phyloP scores from a whole-genome alignment of 2,113 vertebrate species.

The Tachysurus fulvidraco region DNA sequence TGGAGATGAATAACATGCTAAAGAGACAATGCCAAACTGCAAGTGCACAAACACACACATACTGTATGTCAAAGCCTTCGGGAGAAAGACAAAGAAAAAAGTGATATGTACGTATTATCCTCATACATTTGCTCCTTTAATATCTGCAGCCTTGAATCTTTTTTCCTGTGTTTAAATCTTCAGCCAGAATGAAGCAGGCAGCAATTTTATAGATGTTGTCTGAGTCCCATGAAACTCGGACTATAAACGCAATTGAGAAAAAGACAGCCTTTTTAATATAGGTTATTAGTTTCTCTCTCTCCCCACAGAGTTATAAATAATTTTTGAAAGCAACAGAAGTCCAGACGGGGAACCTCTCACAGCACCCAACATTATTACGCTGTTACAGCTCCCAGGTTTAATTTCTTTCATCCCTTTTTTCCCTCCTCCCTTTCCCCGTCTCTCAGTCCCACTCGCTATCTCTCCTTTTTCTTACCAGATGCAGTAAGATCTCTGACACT shows the following conservation, averaged over 20 bases:
- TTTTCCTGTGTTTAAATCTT: constrained; percentile 35
- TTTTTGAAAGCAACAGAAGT: constrained; percentile 63
- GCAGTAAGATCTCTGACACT: constrained; percentile 60
- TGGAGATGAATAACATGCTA: constrained; percentile 3
- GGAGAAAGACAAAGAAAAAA: background rate
- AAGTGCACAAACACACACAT: background rate
- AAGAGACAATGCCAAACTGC: constrained; percentile 8
- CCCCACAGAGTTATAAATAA: constrained; percentile 64
- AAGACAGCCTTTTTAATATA: constrained; percentile 60
- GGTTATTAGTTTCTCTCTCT: constrained; percentile 59
- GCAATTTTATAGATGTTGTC: constrained; percentile 50
- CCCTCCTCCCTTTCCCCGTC: background rate
- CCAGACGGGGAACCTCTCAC: constrained; percentile 54
- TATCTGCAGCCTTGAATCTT: constrained; percentile 2
- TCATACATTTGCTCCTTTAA: constrained; percentile 37
- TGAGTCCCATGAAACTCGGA: constrained; percentile 44
- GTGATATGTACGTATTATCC: constrained; percentile 11
- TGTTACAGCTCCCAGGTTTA: constrained; percentile 63
- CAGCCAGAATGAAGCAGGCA: constrained; percentile 39
- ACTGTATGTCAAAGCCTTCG: background rate
- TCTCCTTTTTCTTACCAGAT: constrained; percentile 48
- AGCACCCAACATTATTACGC: constrained; percentile 61
- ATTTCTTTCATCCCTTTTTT: constrained; percentile 57
- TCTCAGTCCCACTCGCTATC: background rate
- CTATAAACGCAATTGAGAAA: constrained; percentile 51